phyloP scores from a whole-genome alignment of 2,888 invertebrate genomes.

The Ernsta delagoae region DNA sequence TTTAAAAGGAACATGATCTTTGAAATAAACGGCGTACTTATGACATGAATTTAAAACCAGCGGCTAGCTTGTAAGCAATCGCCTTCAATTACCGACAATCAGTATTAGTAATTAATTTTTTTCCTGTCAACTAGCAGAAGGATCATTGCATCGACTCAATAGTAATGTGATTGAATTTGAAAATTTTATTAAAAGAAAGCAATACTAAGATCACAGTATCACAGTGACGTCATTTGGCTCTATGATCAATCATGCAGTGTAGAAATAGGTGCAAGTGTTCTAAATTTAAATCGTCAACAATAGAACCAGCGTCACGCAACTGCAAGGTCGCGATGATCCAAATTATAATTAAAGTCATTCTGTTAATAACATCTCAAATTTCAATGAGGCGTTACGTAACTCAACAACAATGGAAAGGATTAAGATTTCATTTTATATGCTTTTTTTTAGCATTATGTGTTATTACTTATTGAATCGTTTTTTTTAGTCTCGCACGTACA shows the following conservation, averaged over 20 bases:
- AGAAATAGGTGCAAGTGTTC: conserved; percentile 35
- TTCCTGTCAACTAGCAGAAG: conserved; percentile 14
- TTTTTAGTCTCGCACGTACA: background rate
- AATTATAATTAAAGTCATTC: conserved; percentile 34
- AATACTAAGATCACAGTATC: background rate
- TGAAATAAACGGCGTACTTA: conserved; percentile 26
- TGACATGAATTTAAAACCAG: conserved; percentile 30
- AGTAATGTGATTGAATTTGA: conserved; percentile 6
- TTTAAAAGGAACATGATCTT: conserved; percentile 27
- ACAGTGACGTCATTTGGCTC: conserved; percentile 20
- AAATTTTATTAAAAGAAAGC: background rate
- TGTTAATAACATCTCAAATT: conserved; percentile 27
- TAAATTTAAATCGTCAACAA: conserved; percentile 35
- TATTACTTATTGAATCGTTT: background rate
- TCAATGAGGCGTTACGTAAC: conserved; percentile 28
- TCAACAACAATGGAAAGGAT: conserved; percentile 9
- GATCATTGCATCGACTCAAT: conserved; percentile 9
- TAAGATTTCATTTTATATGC: conserved; percentile 10
- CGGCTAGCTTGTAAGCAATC: conserved; percentile 26
- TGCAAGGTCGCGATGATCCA: conserved; percentile 29
- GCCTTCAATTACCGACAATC: conserved; percentile 28
- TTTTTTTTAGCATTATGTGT: background rate
- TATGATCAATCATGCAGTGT: conserved; percentile 29
- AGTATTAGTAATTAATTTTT: conserved; percentile 29
- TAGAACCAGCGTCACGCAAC: conserved; percentile 28